Conservation (phyloP, 2,113 vertebrate genomes). For the Labeo catla region DNA sequence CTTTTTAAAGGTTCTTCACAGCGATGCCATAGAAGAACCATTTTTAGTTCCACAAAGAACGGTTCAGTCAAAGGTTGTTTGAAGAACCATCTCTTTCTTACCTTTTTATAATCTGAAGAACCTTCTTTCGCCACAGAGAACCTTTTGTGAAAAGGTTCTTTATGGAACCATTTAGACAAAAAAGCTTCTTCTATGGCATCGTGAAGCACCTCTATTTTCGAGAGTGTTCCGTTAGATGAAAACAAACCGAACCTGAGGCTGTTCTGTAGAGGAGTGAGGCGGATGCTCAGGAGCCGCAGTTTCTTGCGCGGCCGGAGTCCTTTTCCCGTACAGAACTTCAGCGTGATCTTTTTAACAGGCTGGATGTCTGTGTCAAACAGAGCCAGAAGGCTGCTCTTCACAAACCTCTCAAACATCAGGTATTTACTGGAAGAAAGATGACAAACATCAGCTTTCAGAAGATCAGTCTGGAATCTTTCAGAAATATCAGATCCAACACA, state of each 20-base stretch:
- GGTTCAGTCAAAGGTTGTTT: too few relatives aligned
- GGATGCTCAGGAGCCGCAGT: constrained; percentile 84
- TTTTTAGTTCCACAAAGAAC: too few relatives aligned
- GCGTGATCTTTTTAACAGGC: constrained; percentile 76
- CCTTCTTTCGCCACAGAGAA: too few relatives aligned
- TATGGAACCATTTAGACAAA: too few relatives aligned
- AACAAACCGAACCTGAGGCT: constrained; percentile 67
- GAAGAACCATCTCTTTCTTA: too few relatives aligned
- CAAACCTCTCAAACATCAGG: constrained; percentile 79
- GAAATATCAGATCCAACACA: not conserved
- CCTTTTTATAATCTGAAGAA: too few relatives aligned
- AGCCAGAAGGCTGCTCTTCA: constrained; percentile 77
- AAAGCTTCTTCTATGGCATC: too few relatives aligned
- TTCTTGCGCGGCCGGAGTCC: constrained; percentile 79
- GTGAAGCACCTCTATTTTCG: too few relatives aligned
- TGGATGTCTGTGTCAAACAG: constrained; percentile 82
- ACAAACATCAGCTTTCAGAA: not conserved
- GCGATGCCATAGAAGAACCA: too few relatives aligned
- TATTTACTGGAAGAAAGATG: constrained; percentile 73
- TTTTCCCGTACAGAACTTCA: constrained; percentile 81
- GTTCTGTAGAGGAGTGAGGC: constrained; percentile 72
- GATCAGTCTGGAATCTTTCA: not conserved
- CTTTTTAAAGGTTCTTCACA: too few relatives aligned
- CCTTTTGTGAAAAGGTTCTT: too few relatives aligned
- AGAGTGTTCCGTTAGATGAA: too few relatives aligned